Percentiles rank a stretch among this genome's conserved stretches.
phyloP scores from a whole-genome alignment of 2,888 invertebrate genomes.

The Thyatira batis region DNA sequence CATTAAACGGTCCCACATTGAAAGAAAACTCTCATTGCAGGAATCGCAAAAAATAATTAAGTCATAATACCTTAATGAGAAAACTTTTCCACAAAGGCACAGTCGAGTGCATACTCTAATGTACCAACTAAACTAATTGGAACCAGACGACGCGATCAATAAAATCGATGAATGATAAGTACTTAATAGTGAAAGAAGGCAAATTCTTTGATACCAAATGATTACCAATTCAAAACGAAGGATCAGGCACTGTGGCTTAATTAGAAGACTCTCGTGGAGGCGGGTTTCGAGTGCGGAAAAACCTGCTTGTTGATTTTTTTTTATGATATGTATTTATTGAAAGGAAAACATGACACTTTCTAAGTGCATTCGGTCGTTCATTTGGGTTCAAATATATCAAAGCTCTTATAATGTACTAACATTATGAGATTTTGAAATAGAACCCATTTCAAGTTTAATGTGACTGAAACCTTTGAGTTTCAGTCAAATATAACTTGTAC shows the following conservation, averaged over 20 bases:
- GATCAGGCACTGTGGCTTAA: slow-evolving; percentile 62
- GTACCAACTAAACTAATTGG: slow-evolving; percentile 54
- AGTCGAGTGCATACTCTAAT: slow-evolving; percentile 21
- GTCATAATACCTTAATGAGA: slow-evolving; percentile 8
- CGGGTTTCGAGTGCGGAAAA: slow-evolving; percentile 18
- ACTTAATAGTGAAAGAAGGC: slow-evolving; percentile 41
- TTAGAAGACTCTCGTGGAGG: slow-evolving; percentile 62
- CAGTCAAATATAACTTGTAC: too few species aligned
- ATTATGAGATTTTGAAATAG: too few species aligned
- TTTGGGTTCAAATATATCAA: neutral
- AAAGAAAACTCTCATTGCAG: neutral
- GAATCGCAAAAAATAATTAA: slow-evolving; percentile 2
- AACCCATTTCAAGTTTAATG: too few species aligned
- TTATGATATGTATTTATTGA: slow-evolving; percentile 18
- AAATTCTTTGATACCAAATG: slow-evolving; percentile 71
- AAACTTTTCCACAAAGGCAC: slow-evolving; percentile 9
- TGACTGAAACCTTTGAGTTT: too few species aligned
- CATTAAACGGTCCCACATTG: neutral
- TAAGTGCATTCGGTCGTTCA: neutral
- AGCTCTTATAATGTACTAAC: too few species aligned
- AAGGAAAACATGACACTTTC: neutral
- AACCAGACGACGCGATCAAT: slow-evolving; percentile 38
- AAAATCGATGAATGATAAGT: slow-evolving; percentile 33
- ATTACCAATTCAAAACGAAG: slow-evolving; percentile 76
- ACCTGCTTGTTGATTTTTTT: slow-evolving; percentile 22